phyloP scores from a whole-genome alignment of 2,113 vertebrate species.

The Istiophorus platypterus region DNA sequence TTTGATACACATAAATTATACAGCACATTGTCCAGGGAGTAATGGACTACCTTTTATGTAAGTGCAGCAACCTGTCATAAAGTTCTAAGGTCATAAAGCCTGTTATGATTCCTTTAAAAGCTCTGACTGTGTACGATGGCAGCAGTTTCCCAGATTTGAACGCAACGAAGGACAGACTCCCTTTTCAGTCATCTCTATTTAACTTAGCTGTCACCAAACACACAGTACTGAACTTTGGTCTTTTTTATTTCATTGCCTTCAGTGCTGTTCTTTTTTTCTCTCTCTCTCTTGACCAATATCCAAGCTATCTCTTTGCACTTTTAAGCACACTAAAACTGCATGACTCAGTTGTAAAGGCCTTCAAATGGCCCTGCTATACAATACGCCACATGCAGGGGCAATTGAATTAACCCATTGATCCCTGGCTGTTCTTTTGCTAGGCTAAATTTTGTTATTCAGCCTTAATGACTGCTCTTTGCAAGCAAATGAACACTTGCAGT shows the following conservation, averaged over 20 bases:
- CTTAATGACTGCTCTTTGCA: slow-evolving; percentile 77
- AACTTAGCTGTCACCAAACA: slow-evolving; percentile 40
- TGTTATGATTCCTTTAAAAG: slow-evolving; percentile 2
- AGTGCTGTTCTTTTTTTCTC: slow-evolving; percentile 26
- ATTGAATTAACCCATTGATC: slow-evolving; percentile 84
- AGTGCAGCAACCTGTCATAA: neutral
- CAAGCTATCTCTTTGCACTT: slow-evolving; percentile 61
- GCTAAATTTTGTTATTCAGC: slow-evolving; percentile 78
- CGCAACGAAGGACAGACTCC: neutral
- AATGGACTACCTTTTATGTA: neutral
- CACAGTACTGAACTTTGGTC: slow-evolving; percentile 65
- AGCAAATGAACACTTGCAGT: slow-evolving; percentile 83
- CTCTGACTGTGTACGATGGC: neutral
- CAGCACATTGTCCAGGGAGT: neutral
- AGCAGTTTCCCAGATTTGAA: slow-evolving; percentile 17
- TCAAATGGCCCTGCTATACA: slow-evolving; percentile 69
- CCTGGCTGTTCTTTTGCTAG: slow-evolving; percentile 64
- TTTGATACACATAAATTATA: slow-evolving; percentile 2
- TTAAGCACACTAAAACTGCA: slow-evolving; percentile 72
- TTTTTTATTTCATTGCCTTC: slow-evolving; percentile 44
- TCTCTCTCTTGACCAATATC: slow-evolving; percentile 62
- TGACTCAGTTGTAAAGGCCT: slow-evolving; percentile 61
- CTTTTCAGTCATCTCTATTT: slow-evolving; percentile 18
- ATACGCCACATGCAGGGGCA: slow-evolving; percentile 71
- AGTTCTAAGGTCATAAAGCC: too few species aligned